Percentiles rank a stretch among this genome's conserved stretches.
phyloP scores from a whole-genome alignment of 2,113 vertebrate species.

The Varanus salvator region DNA sequence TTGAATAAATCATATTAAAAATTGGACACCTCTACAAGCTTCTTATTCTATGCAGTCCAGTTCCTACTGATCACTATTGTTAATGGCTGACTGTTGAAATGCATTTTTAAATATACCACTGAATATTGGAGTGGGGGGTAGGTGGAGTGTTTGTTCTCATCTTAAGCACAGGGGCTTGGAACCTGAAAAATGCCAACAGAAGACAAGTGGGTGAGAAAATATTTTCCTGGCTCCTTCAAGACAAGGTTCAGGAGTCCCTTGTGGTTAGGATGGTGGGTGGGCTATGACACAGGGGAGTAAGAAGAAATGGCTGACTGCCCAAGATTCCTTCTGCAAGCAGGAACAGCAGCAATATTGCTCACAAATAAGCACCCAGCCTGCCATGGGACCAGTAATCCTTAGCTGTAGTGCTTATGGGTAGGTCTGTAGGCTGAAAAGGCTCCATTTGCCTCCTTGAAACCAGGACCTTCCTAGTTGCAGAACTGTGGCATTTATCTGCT shows the following conservation, averaged over 20 bases:
- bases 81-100: slow-evolving; percentile 31
- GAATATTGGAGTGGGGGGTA: neutral
- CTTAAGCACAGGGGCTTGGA: neutral
- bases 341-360: neutral
- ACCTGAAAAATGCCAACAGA: neutral
- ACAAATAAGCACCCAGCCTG: neutral
- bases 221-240: neutral
- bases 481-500: neutral
- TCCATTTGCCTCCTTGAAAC: neutral
- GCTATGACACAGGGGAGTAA: neutral
- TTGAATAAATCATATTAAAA: neutral
- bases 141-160: neutral
- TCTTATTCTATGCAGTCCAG: slow-evolving; percentile 42
- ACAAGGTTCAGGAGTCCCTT: neutral
- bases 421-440: neutral
- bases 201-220: neutral
- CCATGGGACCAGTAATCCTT: neutral
- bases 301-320: too few relatives aligned
- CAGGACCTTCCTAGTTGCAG: neutral
- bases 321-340: neutral
- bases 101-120: slow-evolving; percentile 30
- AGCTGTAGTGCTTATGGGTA: neutral
- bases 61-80: rapidly evolving
- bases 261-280: too few relatives aligned
- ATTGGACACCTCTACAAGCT: slow-evolving; percentile 27